Conservation (phyloP, 2,888 invertebrate species). For the Caenorhabditis panamensis region DNA sequence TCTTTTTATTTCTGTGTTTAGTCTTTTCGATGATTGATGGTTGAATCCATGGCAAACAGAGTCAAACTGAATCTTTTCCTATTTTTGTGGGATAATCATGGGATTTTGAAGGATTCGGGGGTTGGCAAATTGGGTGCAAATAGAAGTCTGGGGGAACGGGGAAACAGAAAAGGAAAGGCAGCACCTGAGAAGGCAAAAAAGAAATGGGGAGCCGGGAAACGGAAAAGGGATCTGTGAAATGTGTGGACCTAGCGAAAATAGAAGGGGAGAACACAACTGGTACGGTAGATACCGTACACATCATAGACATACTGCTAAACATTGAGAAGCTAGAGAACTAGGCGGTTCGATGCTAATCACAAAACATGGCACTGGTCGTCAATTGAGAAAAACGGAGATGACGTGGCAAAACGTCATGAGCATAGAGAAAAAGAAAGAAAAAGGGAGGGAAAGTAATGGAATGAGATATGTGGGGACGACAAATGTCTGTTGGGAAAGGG, state of each 20-base stretch:
- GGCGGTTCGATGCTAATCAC: conserved; percentile 46
- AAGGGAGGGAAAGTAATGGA: conserved; percentile 24
- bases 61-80: conserved; percentile 17
- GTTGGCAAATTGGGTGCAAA: conserved; percentile 18
- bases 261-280: conserved; percentile 5
- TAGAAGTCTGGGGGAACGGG: conserved; percentile 7
- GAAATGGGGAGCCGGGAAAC: conserved; percentile 32
- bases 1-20: neutral
- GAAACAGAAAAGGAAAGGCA: conserved; percentile 1
- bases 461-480: conserved; percentile 44
- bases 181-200: conserved; percentile 47
- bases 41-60: conserved; percentile 2
- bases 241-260: conserved; percentile 48
- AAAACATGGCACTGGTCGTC: conserved; percentile 60
- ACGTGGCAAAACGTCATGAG: conserved; percentile 41
- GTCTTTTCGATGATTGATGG: neutral
- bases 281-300: conserved; percentile 3
- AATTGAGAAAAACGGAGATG: conserved; percentile 7
- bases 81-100: neutral
- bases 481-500: neutral
- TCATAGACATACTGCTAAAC: neutral
- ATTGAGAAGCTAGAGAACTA: conserved; percentile 16
- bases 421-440: conserved; percentile 16
- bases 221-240: conserved; percentile 32
- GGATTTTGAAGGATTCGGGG: neutral